Conservation (phyloP, 2,797 vertebrate genomes). For the Gallirallus australis region DNA sequence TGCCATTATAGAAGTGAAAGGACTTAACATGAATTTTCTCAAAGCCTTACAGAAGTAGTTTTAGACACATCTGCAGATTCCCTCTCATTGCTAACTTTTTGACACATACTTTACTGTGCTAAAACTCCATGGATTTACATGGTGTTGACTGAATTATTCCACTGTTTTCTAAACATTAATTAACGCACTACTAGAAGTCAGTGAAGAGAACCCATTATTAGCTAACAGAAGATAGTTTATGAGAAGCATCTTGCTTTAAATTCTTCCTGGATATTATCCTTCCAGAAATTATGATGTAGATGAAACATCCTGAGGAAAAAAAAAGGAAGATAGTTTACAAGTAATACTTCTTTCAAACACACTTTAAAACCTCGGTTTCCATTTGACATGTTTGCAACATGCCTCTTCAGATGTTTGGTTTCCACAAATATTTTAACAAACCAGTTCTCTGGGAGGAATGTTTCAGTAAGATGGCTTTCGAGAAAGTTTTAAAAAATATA, state of each 20-base stretch:
- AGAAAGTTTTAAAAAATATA: neutral
- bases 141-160: neutral
- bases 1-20: neutral
- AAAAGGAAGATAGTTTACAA: neutral
- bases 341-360: neutral
- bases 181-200: neutral
- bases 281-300: neutral
- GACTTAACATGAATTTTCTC: neutral
- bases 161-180: neutral
- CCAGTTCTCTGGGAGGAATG: neutral
- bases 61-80: neutral
- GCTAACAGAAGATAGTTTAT: neutral
- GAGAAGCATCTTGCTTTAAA: neutral
- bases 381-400: neutral
- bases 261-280: neutral
- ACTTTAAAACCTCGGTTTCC: neutral
- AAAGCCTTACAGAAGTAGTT: neutral
- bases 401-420: neutral
- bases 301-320: neutral
- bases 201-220: neutral
- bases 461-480: neutral
- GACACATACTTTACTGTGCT: neutral
- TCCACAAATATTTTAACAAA: conserved; percentile 4
- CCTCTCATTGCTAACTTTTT: neutral
- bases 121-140: neutral